Evolutionary conservation across 2,888 invertebrate genomes (phyloP), one percentile per base, ranked within the genome.

Genomic region (Meteorus cinctellus): DNA sequence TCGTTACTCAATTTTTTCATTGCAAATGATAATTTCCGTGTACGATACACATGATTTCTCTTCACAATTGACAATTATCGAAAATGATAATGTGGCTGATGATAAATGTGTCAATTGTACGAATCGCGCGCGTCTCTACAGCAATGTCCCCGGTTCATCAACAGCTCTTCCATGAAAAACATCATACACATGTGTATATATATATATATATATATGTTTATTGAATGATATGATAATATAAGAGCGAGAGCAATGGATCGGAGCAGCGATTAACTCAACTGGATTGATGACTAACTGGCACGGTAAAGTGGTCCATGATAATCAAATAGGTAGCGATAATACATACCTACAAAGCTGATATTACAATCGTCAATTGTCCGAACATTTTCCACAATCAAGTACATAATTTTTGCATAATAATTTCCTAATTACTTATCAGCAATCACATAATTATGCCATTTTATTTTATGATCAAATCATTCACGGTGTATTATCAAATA

Each of bases 221-320:
- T 59, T 24, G 19, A 8, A 14, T 19, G 48, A 63, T 41, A 41
- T 12, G 41, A 12, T 41, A 12, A 41, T 41, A 41, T 41, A 10
- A 41, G 1, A 1, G 41, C 0, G 41, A 41, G 12, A 41, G 8
- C 4, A 10, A 60, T 41, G n/a, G 45, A 8, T 24, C 45, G 62
- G 27, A 31, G 27, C 27, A n/a, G n/a, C 48, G 41, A 68, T 68
- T 29, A 51, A n/a, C 45, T 27, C 29, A 8, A 68, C 51, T 68
- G 41, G 27, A 74, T 48, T 69, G 74, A 74, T 74, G 74, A 74
- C 74, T 74, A 74, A 74, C 60, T n/a, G n/a, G 29, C 41, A 59
- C 19, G 31, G 48, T 31, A 69, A 41, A 69, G 74, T 74, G 63
- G 69, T 68, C 69, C 68, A 69, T 27, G 68, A 51, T 8, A 29